phyloP scores from a whole-genome alignment of 1,140 invertebrate species.

The Megalonaias nervosa region DNA sequence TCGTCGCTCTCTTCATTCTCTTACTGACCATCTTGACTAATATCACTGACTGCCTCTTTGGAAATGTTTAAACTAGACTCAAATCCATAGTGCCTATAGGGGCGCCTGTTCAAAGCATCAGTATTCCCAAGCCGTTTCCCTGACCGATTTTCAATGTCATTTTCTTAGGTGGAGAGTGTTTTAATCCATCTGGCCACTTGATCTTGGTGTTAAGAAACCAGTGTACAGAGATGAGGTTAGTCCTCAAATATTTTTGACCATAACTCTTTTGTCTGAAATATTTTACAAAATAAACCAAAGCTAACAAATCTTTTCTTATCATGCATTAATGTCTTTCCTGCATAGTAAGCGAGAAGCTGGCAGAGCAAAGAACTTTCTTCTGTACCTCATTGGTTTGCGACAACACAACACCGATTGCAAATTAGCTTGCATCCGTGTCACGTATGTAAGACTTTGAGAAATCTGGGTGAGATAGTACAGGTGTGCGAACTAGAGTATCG shows the following conservation, averaged over 20 bases:
- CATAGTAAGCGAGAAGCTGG: slow-evolving; percentile 20
- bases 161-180: slow-evolving; percentile 35
- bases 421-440: slow-evolving; percentile 70
- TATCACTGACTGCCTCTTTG: no score
- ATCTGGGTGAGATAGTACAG: slow-evolving; percentile 52
- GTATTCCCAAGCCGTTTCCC: slow-evolving; percentile 48
- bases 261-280: slow-evolving; percentile 38
- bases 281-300: slow-evolving; percentile 31
- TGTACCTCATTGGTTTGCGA: no score
- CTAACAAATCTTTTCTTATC: slow-evolving; percentile 28
- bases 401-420: slow-evolving; percentile 57
- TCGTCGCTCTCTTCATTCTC: no score
- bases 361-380: not conserved
- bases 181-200: slow-evolving; percentile 45
- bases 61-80: no score
- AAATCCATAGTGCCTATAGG: not conserved
- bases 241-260: slow-evolving; percentile 36
- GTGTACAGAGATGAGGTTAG: slow-evolving; percentile 40
- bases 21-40: no score
- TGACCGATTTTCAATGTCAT: slow-evolving; percentile 42
- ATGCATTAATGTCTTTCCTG: slow-evolving; percentile 34
- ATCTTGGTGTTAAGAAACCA: slow-evolving; percentile 29
- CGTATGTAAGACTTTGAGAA: slow-evolving; percentile 62
- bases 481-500: not conserved
- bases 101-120: slow-evolving; percentile 39